Base-by-base conservation (phyloP, 2,888 invertebrate species). In the Taphrorychus bicolor region DNA sequence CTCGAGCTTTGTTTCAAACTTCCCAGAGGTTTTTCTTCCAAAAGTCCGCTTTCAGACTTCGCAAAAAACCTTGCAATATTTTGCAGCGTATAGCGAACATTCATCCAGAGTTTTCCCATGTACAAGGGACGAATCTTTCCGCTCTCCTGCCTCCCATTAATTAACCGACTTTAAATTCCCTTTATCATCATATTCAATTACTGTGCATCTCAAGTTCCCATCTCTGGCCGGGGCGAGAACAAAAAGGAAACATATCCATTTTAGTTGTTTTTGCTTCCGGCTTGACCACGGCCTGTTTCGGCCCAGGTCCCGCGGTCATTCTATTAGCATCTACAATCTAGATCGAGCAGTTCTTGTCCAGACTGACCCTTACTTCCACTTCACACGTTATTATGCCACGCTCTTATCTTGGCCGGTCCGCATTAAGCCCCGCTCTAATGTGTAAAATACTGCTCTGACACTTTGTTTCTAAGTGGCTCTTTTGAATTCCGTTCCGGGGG, bases 291-390 rank as follows among this genome's bases (percentile, higher is more conserved):
- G 59, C 54, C 59, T 63, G 59, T 63, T 62, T 66, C 66, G 48
- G 59, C 19, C 21, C 57, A 42, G 68, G 54, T 64, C 64, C 79
- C 79, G 78, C 78, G 82, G 82, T 81, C 82, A 82, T 82, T 82
- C 82, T 82, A 82, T 82, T 82, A 82, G 80, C 82, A 82, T 82
- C 82, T 80, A 80, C 79, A 82, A 82, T 82, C 82, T 82, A 82
- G 82, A 82, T 82, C 81, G 76, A 76, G 62, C 61, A 79, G 81
- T 81, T 81, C 81, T 82, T 81, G 82, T 76, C 75, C 76, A 74
- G 71, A 72, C 70, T 68, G 70, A 70, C 79, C 79, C 78, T 78
- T 78, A 79, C 78, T 80, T 80, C 76, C 78, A 78, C 77, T 78
- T 75, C 74, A 76, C 79, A 76, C 64, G 53, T 78, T 78, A 79